phyloP scores from a whole-genome alignment of 1,140 invertebrate species.

The Apocrypta bakeri region DNA sequence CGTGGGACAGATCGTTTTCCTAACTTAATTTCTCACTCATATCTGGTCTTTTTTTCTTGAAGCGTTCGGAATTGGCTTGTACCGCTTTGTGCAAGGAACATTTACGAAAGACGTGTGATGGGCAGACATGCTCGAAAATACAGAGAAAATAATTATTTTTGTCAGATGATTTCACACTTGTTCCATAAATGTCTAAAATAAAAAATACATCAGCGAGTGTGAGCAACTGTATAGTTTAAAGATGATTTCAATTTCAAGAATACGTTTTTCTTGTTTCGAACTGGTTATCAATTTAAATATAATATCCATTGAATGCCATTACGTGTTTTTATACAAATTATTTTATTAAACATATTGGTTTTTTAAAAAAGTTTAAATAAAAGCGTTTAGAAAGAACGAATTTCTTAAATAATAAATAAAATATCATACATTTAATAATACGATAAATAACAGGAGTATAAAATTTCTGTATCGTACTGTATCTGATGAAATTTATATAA shows the following conservation, averaged over 20 bases:
- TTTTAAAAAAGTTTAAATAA: too few relatives aligned
- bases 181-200: slow-evolving; percentile 1
- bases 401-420: too few relatives aligned
- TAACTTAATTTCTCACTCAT: slow-evolving; percentile 4
- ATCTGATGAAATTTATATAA: too few relatives aligned
- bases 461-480: too few relatives aligned
- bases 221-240: neutral
- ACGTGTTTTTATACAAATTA: neutral
- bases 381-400: too few relatives aligned
- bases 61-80: neutral
- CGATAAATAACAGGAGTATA: too few relatives aligned
- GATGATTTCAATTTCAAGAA: neutral
- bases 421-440: too few relatives aligned
- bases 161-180: neutral
- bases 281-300: neutral
- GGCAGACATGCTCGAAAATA: neutral
- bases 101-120: neutral
- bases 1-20: slow-evolving; percentile 9
- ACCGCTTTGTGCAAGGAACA: neutral
- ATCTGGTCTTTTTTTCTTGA: neutral
- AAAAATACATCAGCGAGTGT: neutral
- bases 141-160: slow-evolving; percentile 14
- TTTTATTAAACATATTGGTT: too few relatives aligned
- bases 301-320: neutral
- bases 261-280: neutral